phyloP scores from a whole-genome alignment of 1,140 invertebrate species.

The Alviniconcha marisindica region DNA sequence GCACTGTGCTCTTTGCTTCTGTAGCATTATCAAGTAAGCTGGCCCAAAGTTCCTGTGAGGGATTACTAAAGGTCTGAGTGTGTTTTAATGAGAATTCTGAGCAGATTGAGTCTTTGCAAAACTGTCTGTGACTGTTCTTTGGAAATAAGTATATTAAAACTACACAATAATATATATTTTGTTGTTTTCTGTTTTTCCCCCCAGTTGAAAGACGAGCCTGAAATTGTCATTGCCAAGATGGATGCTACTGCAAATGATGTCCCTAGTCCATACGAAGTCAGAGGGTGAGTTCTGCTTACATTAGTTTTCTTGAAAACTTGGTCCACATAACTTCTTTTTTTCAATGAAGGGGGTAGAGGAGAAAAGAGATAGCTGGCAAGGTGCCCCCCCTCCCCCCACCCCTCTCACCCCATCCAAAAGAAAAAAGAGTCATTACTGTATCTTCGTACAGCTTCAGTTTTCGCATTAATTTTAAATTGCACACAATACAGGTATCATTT shows the following conservation, averaged over 20 bases:
- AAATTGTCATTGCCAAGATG: slow-evolving; percentile 95
- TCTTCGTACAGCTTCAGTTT: background rate
- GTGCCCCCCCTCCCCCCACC: too few relatives aligned
- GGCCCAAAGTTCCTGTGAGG: too few relatives aligned
- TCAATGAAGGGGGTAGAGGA: background rate
- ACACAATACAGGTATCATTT: too few relatives aligned
- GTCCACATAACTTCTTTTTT: background rate
- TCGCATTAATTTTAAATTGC: background rate
- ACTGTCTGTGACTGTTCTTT: slow-evolving; percentile 1
- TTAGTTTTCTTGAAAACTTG: background rate
- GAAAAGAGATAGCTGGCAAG: too few relatives aligned
- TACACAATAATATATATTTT: too few relatives aligned
- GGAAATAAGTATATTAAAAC: too few relatives aligned
- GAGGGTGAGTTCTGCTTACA: slow-evolving; percentile 78
- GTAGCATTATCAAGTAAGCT: too few relatives aligned
- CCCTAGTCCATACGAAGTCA: slow-evolving; percentile 92
- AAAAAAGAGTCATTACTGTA: background rate
- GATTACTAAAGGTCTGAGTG: background rate
- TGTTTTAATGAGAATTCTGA: background rate
- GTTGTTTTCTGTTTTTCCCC: slow-evolving; percentile 52
- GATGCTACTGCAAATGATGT: slow-evolving; percentile 99
- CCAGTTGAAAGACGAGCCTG: slow-evolving; percentile 88
- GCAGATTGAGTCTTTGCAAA: background rate
- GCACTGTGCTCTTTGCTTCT: too few relatives aligned
- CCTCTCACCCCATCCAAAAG: too few relatives aligned